phyloP scores from a whole-genome alignment of 2,113 vertebrate genomes.

The Protobothrops mucrosquamatus region DNA sequence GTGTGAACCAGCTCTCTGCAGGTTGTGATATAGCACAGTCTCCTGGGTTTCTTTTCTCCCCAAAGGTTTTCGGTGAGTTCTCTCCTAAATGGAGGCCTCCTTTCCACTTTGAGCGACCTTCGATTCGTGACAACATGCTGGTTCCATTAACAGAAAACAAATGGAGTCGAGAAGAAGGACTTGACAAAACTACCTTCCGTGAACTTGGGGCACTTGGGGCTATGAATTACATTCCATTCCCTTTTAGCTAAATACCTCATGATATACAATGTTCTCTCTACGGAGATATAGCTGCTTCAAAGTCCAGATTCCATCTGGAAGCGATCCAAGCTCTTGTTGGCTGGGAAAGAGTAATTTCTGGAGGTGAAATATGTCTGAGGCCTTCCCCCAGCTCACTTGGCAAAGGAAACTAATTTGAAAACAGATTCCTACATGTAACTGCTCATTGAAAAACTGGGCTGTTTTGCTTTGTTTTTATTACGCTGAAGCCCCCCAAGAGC shows the following conservation, averaged over 20 bases:
- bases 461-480: constrained; percentile 8
- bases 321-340: constrained; percentile 33
- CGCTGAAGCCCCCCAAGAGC: background rate
- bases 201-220: constrained; percentile 11
- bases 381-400: constrained; percentile 14
- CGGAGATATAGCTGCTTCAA: constrained; percentile 41
- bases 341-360: constrained; percentile 41
- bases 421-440: constrained; percentile 24
- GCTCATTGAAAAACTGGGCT: background rate
- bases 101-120: background rate
- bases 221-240: constrained; percentile 41
- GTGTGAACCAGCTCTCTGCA: background rate
- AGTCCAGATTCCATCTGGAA: constrained; percentile 50
- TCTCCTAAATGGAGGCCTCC: background rate
- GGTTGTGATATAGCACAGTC: background rate
- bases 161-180: background rate
- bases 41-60: background rate
- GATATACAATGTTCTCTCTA: constrained; percentile 17
- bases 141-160: constrained; percentile 6
- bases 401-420: constrained; percentile 31
- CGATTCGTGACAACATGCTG: background rate
- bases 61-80: background rate
- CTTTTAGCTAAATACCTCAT: constrained; percentile 45
- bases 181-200: constrained; percentile 19
- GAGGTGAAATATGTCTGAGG: constrained; percentile 48